Evolutionary conservation across 2,888 invertebrate genomes (phyloP).

Genomic region (Drosophila leonis): DNA sequence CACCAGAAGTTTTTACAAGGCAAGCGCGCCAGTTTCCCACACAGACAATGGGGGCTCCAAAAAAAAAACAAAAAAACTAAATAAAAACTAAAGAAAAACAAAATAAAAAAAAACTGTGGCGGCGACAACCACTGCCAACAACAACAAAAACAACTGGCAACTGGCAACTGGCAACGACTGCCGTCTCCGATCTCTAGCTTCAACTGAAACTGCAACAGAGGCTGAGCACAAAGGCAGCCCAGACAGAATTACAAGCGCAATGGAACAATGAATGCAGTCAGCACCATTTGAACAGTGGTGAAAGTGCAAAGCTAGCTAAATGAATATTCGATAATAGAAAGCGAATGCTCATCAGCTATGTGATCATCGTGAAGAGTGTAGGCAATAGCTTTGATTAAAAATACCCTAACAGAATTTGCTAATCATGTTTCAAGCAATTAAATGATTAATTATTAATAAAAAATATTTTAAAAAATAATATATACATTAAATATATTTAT

Average conservation of each 20-base stretch:
- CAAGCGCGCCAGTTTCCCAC: constrained; percentile 74
- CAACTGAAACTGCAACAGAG: constrained; percentile 36
- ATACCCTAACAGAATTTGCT: neutral
- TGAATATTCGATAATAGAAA: constrained; percentile 55
- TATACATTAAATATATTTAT: neutral
- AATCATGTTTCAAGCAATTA: neutral
- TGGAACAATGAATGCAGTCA: constrained; percentile 75
- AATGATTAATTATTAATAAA: neutral
- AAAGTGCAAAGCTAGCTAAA: constrained; percentile 49
- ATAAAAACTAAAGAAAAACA: constrained; percentile 27
- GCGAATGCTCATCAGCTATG: constrained; percentile 34
- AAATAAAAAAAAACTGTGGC: constrained; percentile 47
- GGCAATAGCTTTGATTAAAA: no score
- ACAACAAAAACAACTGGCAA: constrained; percentile 35
- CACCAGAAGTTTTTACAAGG: constrained; percentile 69
- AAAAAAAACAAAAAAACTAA: constrained; percentile 32
- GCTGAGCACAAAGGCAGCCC: constrained; percentile 61
- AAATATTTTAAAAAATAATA: neutral
- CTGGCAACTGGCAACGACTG: constrained; percentile 47
- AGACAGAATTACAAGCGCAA: constrained; percentile 76
- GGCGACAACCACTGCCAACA: constrained; percentile 60
- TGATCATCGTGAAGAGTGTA: neutral
- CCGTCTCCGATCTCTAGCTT: constrained; percentile 50
- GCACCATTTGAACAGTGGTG: constrained; percentile 73
- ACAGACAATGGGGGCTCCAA: constrained; percentile 71